Evolutionary conservation across 2,888 invertebrate species (phyloP).

Genomic region (Pogonocherus hispidulus): DNA sequence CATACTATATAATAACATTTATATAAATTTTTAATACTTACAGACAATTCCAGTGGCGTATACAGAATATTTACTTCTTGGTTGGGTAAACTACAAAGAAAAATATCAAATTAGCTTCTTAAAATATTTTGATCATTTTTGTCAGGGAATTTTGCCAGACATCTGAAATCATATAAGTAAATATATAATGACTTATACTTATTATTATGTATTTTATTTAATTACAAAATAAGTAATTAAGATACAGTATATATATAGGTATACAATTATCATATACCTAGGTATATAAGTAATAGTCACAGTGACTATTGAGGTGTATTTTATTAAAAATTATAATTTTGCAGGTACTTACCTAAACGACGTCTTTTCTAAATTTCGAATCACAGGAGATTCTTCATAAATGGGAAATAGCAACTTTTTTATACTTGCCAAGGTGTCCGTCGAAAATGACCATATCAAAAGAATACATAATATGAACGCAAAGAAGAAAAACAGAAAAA

Average conservation of each 20-base stretch:
- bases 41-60: conserved; percentile 41
- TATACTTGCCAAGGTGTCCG: background rate
- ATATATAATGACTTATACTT: no score
- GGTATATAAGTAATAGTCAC: no score
- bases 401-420: conserved; percentile 17
- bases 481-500: background rate
- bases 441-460: conserved; percentile 5
- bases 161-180: background rate
- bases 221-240: no score
- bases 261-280: no score
- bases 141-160: no score
- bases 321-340: no score
- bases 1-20: no score
- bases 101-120: no score
- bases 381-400: background rate
- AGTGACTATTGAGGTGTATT: no score
- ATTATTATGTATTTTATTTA: no score
- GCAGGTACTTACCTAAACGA: conserved; percentile 12
- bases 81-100: conserved; percentile 5
- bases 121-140: background rate
- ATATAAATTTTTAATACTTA: background rate
- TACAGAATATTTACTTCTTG: conserved; percentile 45
- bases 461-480: background rate
- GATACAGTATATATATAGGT: no score
- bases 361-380: background rate